Percentiles rank a stretch among this genome's conserved stretches.
phyloP scores from a whole-genome alignment of 53 echinoderm and acorn worm genomes.

The Astropecten irregularis region DNA sequence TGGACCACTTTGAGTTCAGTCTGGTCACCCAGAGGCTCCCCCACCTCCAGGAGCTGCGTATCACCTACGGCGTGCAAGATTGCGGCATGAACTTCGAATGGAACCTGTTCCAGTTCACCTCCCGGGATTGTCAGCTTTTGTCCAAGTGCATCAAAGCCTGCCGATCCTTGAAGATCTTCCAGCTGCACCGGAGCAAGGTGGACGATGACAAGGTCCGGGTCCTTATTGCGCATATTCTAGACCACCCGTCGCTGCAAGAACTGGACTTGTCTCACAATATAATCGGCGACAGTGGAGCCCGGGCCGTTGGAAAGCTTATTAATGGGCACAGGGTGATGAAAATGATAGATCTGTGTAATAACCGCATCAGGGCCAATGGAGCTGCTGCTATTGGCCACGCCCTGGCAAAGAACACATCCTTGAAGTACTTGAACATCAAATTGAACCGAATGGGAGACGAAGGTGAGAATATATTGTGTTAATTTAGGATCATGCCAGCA shows the following conservation, averaged over 20 bases:
- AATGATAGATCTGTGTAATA: conserved; percentile 85
- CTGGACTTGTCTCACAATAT: conserved; percentile 93
- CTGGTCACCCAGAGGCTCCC: conserved; percentile 85
- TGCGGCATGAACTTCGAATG: conserved; percentile 99
- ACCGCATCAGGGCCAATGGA: conserved; percentile 83
- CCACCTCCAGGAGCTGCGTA: conserved; percentile 80
- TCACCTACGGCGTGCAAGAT: conserved; percentile 93
- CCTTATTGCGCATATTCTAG: conserved; percentile 92
- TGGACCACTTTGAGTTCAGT: conserved; percentile 99
- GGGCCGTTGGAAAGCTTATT: conserved; percentile 91
- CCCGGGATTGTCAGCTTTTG: conserved; percentile 89
- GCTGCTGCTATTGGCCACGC: conserved; percentile 97
- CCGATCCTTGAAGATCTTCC: conserved; percentile 80
- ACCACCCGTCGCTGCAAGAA: conserved; percentile 81
- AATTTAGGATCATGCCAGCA: no score
- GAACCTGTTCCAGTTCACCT: conserved; percentile 97
- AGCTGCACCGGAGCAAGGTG: conserved; percentile 93
- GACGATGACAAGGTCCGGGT: conserved; percentile 95
- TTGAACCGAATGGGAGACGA: conserved; percentile 98
- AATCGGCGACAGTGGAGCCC: conserved; percentile 91
- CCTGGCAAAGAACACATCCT: conserved; percentile 79
- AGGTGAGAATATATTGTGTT: conserved; percentile 55
- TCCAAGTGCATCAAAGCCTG: conserved; percentile 88
- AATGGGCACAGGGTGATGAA: conserved; percentile 88
- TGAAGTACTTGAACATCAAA: conserved; percentile 87